Conservation (phyloP, 2,113 vertebrate genomes). For the Grallaria varia region DNA sequence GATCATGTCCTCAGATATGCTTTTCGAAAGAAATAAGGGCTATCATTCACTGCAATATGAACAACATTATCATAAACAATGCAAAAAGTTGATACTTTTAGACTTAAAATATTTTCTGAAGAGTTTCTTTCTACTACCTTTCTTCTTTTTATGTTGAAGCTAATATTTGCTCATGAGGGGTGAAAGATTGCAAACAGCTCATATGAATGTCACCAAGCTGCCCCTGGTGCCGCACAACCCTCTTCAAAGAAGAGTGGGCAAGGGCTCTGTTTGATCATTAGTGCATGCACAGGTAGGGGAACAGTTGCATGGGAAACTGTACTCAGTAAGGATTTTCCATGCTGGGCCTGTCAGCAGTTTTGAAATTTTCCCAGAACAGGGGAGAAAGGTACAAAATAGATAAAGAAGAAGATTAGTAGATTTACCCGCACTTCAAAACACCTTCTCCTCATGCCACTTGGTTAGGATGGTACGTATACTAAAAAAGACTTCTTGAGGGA, state of each 20-base stretch:
- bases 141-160: not conserved
- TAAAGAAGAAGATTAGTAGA: not conserved
- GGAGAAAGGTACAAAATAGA: not conserved
- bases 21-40: not conserved
- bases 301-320: not conserved
- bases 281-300: slow-evolving; percentile 36
- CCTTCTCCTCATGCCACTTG: not conserved
- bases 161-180: not conserved
- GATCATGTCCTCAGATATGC: fast-evolving
- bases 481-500: not conserved
- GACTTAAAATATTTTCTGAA: not conserved
- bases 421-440: not conserved
- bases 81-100: not conserved
- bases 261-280: not conserved
- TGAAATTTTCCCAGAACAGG: slow-evolving; percentile 17
- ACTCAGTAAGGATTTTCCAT: slow-evolving; percentile 10
- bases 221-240: not conserved
- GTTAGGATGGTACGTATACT: not conserved
- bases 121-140: not conserved
- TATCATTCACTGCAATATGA: not conserved
- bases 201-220: not conserved
- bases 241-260: slow-evolving; percentile 11
- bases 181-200: not conserved
- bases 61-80: not conserved
- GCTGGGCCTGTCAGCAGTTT: slow-evolving; percentile 49